phyloP scores from a whole-genome alignment of 2,888 invertebrate genomes.

The Cryptocheilus praepositus region DNA sequence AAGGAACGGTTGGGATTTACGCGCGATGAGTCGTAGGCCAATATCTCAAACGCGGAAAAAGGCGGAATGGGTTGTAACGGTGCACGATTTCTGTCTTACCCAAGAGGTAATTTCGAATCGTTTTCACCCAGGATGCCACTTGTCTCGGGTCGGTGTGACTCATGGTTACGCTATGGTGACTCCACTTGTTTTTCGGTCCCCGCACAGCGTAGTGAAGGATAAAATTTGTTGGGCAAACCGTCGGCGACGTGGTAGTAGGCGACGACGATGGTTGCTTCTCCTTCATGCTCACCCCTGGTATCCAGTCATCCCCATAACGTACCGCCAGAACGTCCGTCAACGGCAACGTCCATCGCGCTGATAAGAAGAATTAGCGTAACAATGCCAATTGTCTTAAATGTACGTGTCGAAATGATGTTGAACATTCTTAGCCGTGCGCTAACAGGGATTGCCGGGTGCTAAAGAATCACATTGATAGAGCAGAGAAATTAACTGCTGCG shows the following conservation, averaged over 20 bases:
- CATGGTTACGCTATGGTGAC: constrained; percentile 77
- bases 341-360: constrained; percentile 78
- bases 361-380: constrained; percentile 5
- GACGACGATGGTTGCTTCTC: constrained; percentile 56
- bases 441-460: no score
- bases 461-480: no score
- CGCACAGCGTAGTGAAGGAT: constrained; percentile 80
- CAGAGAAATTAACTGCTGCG: no score
- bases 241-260: constrained; percentile 46
- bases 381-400: no score
- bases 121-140: constrained; percentile 80
- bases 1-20: no score
- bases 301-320: constrained; percentile 73
- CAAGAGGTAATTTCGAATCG: constrained; percentile 77
- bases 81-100: constrained; percentile 67
- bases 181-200: constrained; percentile 78
- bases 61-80: neutral
- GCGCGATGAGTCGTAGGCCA: no score
- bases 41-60: neutral
- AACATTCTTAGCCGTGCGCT: neutral
- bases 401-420: no score
- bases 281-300: constrained; percentile 67
- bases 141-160: constrained; percentile 79
- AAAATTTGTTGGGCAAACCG: constrained; percentile 75
- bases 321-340: constrained; percentile 78